A percentile compares a stretch with the other conserved stretches of the same genome.
phyloP scores from a whole-genome alignment of 1,140 invertebrate species.

The Aphaenogaster ashmeadi region DNA sequence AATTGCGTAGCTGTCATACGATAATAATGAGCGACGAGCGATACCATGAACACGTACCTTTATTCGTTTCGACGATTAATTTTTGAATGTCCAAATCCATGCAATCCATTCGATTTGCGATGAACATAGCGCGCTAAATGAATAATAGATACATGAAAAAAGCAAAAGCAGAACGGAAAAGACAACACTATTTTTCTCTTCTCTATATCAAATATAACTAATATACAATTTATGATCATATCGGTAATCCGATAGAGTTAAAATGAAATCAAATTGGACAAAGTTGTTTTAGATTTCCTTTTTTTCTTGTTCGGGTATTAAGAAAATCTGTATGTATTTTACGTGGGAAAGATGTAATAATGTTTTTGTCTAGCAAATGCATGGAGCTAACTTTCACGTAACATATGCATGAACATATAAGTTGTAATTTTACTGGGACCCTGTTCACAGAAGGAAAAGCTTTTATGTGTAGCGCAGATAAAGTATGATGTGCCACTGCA shows the following conservation, averaged over 20 bases:
- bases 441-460: slow-evolving; percentile 25
- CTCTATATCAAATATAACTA: not conserved
- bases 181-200: not conserved
- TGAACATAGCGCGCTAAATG: not conserved
- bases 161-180: not conserved
- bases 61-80: not conserved
- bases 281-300: not conserved
- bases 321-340: not conserved
- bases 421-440: slow-evolving; percentile 40
- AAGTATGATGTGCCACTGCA: slow-evolving; percentile 34
- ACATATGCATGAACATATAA: slow-evolving; percentile 19
- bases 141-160: not conserved
- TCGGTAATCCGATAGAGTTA: not conserved
- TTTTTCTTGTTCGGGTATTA: not conserved
- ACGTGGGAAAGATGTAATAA: not conserved
- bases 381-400: slow-evolving; percentile 2
- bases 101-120: not conserved
- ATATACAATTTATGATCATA: not conserved
- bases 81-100: not conserved
- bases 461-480: slow-evolving; percentile 47
- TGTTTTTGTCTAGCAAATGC: not conserved
- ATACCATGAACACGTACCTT: no score
- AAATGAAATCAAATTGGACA: not conserved
- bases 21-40: no score
- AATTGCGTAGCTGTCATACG: no score